Evolutionary conservation across 2,113 vertebrate species (phyloP), one percentile per base, ranked within the genome.

Genomic region (Monopterus albus): DNA sequence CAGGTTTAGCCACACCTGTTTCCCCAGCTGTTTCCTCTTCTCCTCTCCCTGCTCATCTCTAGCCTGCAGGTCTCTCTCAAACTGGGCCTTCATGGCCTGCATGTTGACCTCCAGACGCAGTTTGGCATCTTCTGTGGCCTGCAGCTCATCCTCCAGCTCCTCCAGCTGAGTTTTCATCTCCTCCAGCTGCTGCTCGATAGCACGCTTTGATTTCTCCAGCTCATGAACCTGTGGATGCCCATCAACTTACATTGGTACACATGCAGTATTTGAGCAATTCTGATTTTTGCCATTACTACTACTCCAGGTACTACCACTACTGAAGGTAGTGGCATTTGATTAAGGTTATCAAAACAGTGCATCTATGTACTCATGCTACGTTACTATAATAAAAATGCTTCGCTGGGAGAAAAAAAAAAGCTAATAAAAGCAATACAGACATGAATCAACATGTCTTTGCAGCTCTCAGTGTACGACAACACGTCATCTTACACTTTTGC

Each of bases 51-150:
- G 96, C 51, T 99, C 98, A 0, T 99, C 98, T 26, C 95, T 92
- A 39, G 92, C 94, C 90, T 94, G 96, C 62, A 99, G 94, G 86
- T 99, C 98, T 23, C 98, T 83, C 50, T 99, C 98, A 66, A 95
- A 97, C 93, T 99, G 98, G 15, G 97, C 95, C 83, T 97, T 98
- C 94, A 97, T 91, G 80, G 98, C 98, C 93, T 99, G 98, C 81
- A 98, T 94, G 93, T 99, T 99, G 81, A 99, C 98, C 91, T 99
- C 98, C 90, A 99, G 92, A 2, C 98, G 94, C 74, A 99, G 91
- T 63, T 99, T 99, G 75, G 97, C 97, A 0, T 99, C 98, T 78
- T 99, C 98, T 0, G 98, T 99, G 73, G 96, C 93, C 92, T 99
- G 98, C 25, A 99, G 94, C 81, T 99, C 97, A 1, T 99, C 98